Percentiles rank a stretch among this genome's conserved stretches.
Conservation (phyloP, 2,797 vertebrate genomes). For the Nyctalus aviator region DNA sequence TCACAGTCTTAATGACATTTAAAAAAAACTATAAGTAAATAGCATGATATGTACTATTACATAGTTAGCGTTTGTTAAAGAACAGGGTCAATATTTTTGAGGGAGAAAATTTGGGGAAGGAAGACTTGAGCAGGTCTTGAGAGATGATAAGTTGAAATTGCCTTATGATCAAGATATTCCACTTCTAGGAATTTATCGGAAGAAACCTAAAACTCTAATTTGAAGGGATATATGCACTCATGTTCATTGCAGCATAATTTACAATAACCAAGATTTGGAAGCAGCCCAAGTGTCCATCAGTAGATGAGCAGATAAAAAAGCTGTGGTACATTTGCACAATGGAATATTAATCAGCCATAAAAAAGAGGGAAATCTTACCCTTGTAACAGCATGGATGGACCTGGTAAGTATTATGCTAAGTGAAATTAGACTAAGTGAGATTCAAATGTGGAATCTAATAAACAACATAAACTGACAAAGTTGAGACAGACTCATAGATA, state of each 20-base stretch:
- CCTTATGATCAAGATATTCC: background rate
- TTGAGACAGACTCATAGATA: background rate
- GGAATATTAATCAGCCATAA: background rate
- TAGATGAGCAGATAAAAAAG: background rate
- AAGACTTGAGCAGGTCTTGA: background rate
- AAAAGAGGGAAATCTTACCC: background rate
- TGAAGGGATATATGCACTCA: background rate
- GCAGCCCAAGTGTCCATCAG: background rate
- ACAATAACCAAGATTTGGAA: background rate
- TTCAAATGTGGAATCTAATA: background rate
- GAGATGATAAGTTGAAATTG: background rate
- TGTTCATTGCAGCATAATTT: background rate
- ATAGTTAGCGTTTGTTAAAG: background rate
- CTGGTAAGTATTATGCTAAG: background rate
- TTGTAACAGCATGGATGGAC: background rate
- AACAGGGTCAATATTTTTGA: background rate
- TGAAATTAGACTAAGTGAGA: background rate
- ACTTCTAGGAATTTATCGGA: background rate
- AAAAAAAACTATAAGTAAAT: background rate
- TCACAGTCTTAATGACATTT: background rate
- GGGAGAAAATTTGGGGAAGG: background rate
- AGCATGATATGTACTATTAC: background rate
- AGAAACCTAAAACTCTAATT: background rate
- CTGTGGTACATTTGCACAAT: background rate
- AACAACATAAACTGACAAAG: background rate